Base-by-base conservation (phyloP, 2,797 vertebrate genomes). In the Coccyzus lansbergi region DNA sequence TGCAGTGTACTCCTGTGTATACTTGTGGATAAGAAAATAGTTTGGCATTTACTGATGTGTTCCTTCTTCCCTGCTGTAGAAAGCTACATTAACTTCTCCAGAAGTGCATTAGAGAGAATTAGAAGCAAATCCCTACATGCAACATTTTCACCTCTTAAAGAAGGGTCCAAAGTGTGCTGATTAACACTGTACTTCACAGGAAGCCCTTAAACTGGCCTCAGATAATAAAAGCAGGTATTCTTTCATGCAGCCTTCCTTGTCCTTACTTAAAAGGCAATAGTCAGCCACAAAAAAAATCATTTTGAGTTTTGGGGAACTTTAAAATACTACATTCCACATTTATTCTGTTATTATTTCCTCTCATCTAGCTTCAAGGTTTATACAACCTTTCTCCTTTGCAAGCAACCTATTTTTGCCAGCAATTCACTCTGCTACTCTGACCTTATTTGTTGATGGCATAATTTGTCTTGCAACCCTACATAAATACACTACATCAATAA, bases 371-470 rank as follows among this genome's bases (percentile, higher is more conserved):
- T 96, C 91, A 94, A 97, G 87, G 90, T 95, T 96, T 94, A 86
- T 68, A 89, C 72, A 90, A 86, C 92, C 86, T 95, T 94, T 95
- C 78, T 94, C 88, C 90, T 84, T 82, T 82, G 40, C 65, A 80
- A 95, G 59, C 70, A 92, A 91, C 82, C 93, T 95, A 62, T 95
- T 96, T 96, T 93, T 91, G 48, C 93, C 83, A 79, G 90, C 93
- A 88, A 78, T 96, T 93, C 86, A 95, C 68, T 75, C 92, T 82
- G 68, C 78, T 94, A 87, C 70, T 96, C 93, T 97, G 95, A 98
- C 97, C 97, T 97, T 97, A 97, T 98, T 97, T 97, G 93, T 96
- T 94, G 96, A 97, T 97, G 88, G 95, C 94, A 97, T 98, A 97
- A 98, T 98, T 97, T 97, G 92, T 98, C 97, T 97, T 98, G 97